Evolutionary conservation across 2,797 vertebrate genomes (phyloP).

Genomic region (Girardinus metallicus): DNA sequence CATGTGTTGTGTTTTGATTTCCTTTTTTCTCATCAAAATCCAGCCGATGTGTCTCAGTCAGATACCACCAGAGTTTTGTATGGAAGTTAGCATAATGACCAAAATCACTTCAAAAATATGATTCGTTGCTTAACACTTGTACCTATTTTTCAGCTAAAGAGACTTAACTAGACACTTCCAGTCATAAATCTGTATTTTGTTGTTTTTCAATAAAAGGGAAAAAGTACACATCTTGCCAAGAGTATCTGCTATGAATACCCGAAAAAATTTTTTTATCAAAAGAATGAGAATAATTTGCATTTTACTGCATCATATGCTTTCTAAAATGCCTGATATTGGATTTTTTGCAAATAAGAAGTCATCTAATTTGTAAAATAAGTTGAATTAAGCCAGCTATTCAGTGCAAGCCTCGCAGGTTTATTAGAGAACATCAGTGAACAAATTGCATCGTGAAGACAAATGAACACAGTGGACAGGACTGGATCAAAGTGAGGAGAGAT

Average conservation of each 20-base stretch:
- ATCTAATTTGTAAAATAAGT: not conserved
- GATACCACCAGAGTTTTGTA: not conserved
- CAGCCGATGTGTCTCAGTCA: not conserved
- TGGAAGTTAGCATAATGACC: not conserved
- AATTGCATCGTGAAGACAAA: not conserved
- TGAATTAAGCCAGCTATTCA: not conserved
- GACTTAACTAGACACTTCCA: not conserved
- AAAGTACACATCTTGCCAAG: not conserved
- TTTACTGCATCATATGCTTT: not conserved
- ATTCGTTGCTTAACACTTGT: not conserved
- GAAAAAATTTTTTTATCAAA: not conserved
- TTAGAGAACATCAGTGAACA: not conserved
- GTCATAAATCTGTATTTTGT: not conserved
- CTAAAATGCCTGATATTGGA: too few species aligned
- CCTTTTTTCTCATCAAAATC: not conserved
- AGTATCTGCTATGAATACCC: not conserved
- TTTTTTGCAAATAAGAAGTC: not conserved
- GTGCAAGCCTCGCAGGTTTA: not conserved
- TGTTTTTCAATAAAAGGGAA: not conserved
- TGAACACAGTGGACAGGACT: not conserved
- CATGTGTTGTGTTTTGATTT: slow-evolving; percentile 3
- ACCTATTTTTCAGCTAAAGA: not conserved
- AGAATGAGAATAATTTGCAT: not conserved
- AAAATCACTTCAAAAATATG: not conserved
- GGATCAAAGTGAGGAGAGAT: not conserved